Evolutionary conservation across 2,113 vertebrate genomes (phyloP), one percentile per base, ranked within the genome.

Genomic region (Atlantisia rogersi): DNA sequence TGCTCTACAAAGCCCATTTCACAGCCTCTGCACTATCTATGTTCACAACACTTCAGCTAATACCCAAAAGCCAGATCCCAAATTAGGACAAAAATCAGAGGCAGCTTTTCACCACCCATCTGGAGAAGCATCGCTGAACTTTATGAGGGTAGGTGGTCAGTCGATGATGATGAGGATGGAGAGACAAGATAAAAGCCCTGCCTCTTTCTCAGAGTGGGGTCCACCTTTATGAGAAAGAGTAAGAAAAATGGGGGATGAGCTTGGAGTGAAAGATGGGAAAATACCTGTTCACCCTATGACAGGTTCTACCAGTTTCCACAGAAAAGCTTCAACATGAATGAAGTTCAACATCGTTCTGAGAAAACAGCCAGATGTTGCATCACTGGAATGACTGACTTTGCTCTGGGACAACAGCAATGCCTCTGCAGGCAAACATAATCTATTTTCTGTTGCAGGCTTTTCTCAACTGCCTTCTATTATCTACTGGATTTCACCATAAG

Each of bases 311-410:
- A 79, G 4, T 29, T 64, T 9, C 17, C 11, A 32, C 2, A 2
- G 19, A 55, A 55, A 6, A 44, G 1, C 3, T 6, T 2, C 4
- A 32, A 26, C 55, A 29, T 2, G 0, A 89, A 53, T 20, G 65
- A 74, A 3, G 15, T 2, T 46, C 65, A 56, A 32, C 11, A 15
- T 18, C 7, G 20, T 11, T 10, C 50, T 48, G 26, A 35, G 37
- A 75, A 83, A 80, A 52, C 22, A 68, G 39, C n/a, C 39, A 46
- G 40, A 63, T 32, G 20, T 16, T 64, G 50, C 25, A 35, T 48
- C 48, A 71, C 40, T 68, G 53, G 15, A 46, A 71, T 16, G 4
- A 20, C 22, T 37, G 44, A 5, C 5, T 50, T 5, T 39, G 35
- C 26, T 10, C 35, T n/a, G 28, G 58, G 50, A 52, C 42, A 52